Conservation (phyloP, 2,797 vertebrate genomes). For the Neopelma chrysocephalum region DNA sequence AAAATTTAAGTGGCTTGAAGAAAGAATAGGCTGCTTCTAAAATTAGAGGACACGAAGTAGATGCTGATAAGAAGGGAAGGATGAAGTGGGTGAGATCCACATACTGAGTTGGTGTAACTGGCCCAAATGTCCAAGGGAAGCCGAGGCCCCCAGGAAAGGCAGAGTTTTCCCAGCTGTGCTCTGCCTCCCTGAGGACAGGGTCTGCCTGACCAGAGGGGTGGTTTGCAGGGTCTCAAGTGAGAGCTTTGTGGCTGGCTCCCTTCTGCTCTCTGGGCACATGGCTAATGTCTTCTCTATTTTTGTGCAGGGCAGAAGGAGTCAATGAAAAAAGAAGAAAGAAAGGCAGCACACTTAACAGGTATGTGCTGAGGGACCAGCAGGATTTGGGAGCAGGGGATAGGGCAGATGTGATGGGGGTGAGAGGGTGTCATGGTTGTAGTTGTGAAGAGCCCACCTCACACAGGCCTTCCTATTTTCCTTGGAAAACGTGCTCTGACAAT, state of each 20-base stretch:
- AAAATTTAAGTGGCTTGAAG: neutral
- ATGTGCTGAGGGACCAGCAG: neutral
- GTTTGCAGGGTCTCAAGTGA: neutral
- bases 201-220: neutral
- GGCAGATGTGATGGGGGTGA: too few species aligned
- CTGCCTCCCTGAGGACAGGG: neutral
- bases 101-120: fast-evolving
- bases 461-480: neutral
- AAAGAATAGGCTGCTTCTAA: neutral
- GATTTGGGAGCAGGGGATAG: neutral
- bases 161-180: neutral
- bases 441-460: neutral
- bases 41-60: neutral
- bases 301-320: conserved; percentile 67
- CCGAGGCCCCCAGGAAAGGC: neutral
- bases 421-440: fast-evolving
- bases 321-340: conserved; percentile 41
- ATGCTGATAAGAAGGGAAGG: neutral
- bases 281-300: neutral
- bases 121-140: neutral
- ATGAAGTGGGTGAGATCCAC: neutral
- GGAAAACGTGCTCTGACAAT: fast-evolving
- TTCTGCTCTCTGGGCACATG: neutral
- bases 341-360: conserved; percentile 89
- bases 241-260: neutral